These are phyloP conservation scores for Zaprionus gabonicus DNA, from an alignment of 1,140 invertebrate genomes.

Conservation along the genomic window DNA sequence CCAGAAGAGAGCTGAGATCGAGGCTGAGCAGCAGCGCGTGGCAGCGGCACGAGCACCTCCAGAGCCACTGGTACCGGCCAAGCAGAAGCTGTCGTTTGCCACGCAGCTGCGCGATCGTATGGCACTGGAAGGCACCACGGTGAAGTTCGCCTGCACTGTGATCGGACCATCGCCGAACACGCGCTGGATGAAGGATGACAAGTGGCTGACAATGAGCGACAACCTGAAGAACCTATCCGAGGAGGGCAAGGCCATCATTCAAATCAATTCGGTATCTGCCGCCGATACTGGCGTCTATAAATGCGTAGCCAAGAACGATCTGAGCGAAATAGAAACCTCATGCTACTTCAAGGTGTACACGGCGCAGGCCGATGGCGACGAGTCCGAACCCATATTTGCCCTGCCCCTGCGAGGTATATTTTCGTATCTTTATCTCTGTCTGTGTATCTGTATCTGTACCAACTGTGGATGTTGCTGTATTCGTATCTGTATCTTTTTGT, in stretches of 20 bases:
- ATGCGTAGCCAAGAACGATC: slow-evolving; percentile 79
- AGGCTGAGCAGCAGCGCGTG: slow-evolving; percentile 61
- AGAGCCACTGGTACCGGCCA: slow-evolving; percentile 72
- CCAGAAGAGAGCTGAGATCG: slow-evolving; percentile 68
- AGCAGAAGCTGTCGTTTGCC: slow-evolving; percentile 87
- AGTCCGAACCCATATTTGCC: slow-evolving; percentile 83
- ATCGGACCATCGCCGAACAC: slow-evolving; percentile 92
- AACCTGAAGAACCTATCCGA: slow-evolving; percentile 75
- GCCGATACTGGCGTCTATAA: slow-evolving; percentile 80
- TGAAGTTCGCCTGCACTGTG: slow-evolving; percentile 93
- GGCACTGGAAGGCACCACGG: slow-evolving; percentile 89
- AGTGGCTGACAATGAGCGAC: slow-evolving; percentile 76
- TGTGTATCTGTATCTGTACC: slow-evolving; percentile 31
- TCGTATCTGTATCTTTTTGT: slow-evolving; percentile 44
- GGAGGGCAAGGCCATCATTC: slow-evolving; percentile 78
- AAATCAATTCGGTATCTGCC: slow-evolving; percentile 65
- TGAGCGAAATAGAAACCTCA: slow-evolving; percentile 81
- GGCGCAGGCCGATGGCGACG: slow-evolving; percentile 79
- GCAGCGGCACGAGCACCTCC: slow-evolving; percentile 66
- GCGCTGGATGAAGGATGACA: slow-evolving; percentile 93
- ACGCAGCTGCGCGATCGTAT: slow-evolving; percentile 92
- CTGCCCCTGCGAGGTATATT: slow-evolving; percentile 81
- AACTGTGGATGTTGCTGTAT: slow-evolving; percentile 1
- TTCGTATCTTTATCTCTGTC: slow-evolving; percentile 24
- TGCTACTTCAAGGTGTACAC: slow-evolving; percentile 84